These are phyloP conservation scores for Lepidochrysops patricia DNA, from an alignment of 2,888 invertebrate species.

Conservation along the genomic window DNA sequence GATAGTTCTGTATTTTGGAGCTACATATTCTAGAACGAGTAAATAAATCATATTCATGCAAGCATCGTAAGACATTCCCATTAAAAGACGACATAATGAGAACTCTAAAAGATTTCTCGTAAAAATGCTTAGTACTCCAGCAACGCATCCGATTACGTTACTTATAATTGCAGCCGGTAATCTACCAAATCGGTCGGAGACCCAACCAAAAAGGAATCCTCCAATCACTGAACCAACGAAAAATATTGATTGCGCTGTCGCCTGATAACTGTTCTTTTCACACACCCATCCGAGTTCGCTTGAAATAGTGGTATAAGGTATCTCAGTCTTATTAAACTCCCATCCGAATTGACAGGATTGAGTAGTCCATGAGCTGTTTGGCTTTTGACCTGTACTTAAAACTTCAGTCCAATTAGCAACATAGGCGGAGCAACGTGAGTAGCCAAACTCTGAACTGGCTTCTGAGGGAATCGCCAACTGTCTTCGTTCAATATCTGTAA, in stretches of 20 bases:
- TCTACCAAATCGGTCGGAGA: conserved; percentile 48
- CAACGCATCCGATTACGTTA: conserved; percentile 43
- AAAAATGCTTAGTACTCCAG: conserved; percentile 41
- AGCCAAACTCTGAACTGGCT: conserved; percentile 34
- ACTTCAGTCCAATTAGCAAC: conserved; percentile 47
- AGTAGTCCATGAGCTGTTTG: conserved; percentile 35
- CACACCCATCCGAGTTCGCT: conserved; percentile 56
- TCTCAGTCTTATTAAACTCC: conserved; percentile 52
- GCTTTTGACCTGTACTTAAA: conserved; percentile 28
- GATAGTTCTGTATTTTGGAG: conserved; percentile 49
- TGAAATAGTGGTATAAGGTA: conserved; percentile 49
- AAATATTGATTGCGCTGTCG: conserved; percentile 48
- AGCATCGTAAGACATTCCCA: conserved; percentile 54
- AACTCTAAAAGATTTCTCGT: conserved; percentile 38
- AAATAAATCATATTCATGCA: conserved; percentile 55
- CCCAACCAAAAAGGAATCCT: conserved; percentile 46
- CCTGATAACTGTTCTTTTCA: conserved; percentile 46
- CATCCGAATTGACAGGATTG: conserved; percentile 44
- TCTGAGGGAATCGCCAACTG: conserved; percentile 41
- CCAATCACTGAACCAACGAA: conserved; percentile 51
- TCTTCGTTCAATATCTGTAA: conserved; percentile 40
- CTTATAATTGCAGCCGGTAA: conserved; percentile 42
- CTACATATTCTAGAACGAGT: conserved; percentile 45
- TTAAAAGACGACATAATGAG: conserved; percentile 42
- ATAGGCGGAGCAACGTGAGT: conserved; percentile 44